Percentiles rank a stretch among this genome's conserved stretches.
These are phyloP conservation scores for Pararge aegeria DNA, from an alignment of 1,140 invertebrate genomes.

Conservation along the genomic window DNA sequence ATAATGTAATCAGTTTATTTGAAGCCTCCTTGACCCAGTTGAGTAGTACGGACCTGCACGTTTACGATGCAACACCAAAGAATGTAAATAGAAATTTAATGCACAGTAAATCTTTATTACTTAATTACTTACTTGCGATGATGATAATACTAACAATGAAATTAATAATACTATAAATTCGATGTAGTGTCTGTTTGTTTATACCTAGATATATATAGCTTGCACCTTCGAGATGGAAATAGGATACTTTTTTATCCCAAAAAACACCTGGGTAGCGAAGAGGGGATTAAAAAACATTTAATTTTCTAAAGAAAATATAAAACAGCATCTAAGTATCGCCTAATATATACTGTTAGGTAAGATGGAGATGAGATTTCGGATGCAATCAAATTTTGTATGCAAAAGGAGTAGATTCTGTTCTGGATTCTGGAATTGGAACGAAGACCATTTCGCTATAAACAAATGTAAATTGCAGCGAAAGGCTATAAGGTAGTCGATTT, in stretches of 20 bases:
- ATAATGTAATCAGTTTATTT: neutral
- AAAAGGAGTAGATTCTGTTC: constrained; percentile 4
- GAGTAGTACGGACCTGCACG: too few relatives aligned
- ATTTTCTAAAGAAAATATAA: too few relatives aligned
- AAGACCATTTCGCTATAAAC: constrained; percentile 26
- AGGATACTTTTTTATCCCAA: too few relatives aligned
- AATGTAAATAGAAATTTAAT: constrained; percentile 12
- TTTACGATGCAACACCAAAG: constrained; percentile 2
- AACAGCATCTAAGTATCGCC: too few relatives aligned
- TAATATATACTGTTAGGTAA: too few relatives aligned
- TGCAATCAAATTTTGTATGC: constrained; percentile 24
- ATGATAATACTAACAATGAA: neutral
- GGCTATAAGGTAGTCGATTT: constrained; percentile 28
- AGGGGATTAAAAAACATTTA: too few relatives aligned
- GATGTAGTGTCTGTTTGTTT: too few relatives aligned
- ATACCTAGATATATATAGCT: too few relatives aligned
- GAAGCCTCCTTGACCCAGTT: constrained; percentile 1
- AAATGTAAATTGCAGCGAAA: constrained; percentile 39
- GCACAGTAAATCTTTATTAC: too few relatives aligned
- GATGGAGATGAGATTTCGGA: neutral
- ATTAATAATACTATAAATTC: neutral
- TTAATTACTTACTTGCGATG: neutral
- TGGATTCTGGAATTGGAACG: constrained; percentile 17
- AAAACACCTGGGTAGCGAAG: too few relatives aligned
- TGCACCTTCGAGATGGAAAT: too few relatives aligned